Conservation (phyloP, 2,888 invertebrate genomes). For the Thelaira solivaga region DNA sequence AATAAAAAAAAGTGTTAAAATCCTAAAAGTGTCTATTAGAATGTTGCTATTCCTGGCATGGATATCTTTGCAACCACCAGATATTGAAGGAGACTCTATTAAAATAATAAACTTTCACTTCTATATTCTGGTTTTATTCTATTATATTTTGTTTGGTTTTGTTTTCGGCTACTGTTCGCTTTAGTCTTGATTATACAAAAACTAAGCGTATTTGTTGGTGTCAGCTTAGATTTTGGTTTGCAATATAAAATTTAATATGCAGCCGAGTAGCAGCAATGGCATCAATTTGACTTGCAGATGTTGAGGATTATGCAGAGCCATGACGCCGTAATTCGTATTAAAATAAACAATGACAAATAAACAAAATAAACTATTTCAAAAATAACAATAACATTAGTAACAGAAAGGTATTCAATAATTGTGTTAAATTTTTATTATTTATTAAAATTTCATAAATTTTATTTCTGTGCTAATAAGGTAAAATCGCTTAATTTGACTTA, state of each 20-base stretch:
- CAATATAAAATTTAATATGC: conserved; percentile 15
- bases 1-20: not conserved
- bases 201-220: not conserved
- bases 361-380: too few species aligned
- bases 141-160: not conserved
- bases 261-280: not conserved
- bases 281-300: conserved; percentile 44
- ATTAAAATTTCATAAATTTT: too few species aligned
- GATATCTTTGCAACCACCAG: not conserved
- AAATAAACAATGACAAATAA: too few species aligned
- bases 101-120: not conserved
- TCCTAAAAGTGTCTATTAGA: conserved; percentile 13
- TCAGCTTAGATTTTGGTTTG: not conserved
- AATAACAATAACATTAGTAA: too few species aligned
- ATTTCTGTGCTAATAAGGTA: too few species aligned
- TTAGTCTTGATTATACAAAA: not conserved
- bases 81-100: not conserved
- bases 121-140: not conserved
- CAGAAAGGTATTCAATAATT: too few species aligned
- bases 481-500: too few species aligned
- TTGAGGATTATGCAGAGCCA: conserved; percentile 10
- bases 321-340: too few species aligned
- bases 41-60: not conserved
- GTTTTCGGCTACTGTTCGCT: not conserved
- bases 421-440: too few species aligned